Percentiles rank a stretch among this genome's conserved stretches.
phyloP scores from a whole-genome alignment of 2,113 vertebrate species.

The Phylloscopus whistleri region DNA sequence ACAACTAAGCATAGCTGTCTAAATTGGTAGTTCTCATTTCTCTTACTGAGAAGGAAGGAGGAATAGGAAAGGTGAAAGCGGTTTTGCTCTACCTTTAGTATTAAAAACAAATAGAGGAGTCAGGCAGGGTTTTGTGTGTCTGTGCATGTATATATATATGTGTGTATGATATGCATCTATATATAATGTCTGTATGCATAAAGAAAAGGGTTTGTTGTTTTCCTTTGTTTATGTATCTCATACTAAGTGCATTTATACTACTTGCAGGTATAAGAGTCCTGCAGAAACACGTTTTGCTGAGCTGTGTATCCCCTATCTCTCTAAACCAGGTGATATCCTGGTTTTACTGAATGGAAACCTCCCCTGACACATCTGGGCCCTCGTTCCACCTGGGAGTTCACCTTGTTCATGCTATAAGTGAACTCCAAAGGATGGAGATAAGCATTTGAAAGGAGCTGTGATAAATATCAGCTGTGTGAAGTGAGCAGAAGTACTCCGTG shows the following conservation, averaged over 20 bases:
- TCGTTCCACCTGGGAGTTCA: slow-evolving; percentile 10
- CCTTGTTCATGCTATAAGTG: not conserved
- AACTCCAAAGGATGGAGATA: slow-evolving; percentile 38
- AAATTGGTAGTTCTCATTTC: not conserved
- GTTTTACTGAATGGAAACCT: slow-evolving; percentile 21
- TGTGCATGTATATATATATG: not conserved
- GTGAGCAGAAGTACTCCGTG: not conserved
- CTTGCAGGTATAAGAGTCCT: not conserved
- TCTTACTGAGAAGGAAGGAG: not conserved
- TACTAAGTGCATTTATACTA: not conserved
- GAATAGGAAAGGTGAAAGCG: not conserved
- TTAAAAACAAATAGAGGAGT: not conserved
- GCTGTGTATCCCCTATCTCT: not conserved
- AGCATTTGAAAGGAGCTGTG: slow-evolving; percentile 47
- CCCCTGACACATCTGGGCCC: not conserved
- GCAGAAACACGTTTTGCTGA: not conserved
- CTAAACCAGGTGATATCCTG: slow-evolving; percentile 2
- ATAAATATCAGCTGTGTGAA: slow-evolving; percentile 57
- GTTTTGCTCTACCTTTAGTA: not conserved
- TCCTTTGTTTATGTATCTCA: not conserved
- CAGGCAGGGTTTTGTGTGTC: not conserved
- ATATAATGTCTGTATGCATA: not conserved
- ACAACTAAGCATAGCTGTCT: not conserved
- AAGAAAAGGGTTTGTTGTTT: not conserved
- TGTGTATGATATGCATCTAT: not conserved